Conservation (phyloP, 2,113 vertebrate genomes). For the Nothoprocta perdicaria region DNA sequence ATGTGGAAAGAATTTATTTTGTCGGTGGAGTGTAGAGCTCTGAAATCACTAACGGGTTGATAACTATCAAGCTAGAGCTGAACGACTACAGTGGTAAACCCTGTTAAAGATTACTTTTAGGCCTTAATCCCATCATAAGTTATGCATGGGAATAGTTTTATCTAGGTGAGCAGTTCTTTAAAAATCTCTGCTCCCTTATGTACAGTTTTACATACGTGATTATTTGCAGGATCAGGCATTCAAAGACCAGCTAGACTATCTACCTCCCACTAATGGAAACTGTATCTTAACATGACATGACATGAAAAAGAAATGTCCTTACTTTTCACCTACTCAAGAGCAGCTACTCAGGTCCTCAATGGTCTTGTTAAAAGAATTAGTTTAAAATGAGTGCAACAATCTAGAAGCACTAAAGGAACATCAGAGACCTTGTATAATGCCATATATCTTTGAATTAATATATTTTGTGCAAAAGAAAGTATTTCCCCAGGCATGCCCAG, state of each 20-base stretch:
- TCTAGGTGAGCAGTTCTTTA: background rate
- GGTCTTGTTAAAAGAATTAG: slow-evolving; percentile 11
- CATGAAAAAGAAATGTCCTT: background rate
- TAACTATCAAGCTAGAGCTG: background rate
- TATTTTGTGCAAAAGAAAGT: slow-evolving; percentile 1
- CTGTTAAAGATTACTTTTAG: background rate
- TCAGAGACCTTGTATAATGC: background rate
- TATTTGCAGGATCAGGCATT: slow-evolving; percentile 46
- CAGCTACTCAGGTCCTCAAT: slow-evolving; percentile 48
- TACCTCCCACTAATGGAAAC: slow-evolving; percentile 64
- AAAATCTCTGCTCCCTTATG: slow-evolving; percentile 10
- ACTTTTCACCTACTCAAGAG: slow-evolving; percentile 19
- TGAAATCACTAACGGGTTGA: background rate
- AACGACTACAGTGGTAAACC: slow-evolving; percentile 15
- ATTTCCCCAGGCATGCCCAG: background rate
- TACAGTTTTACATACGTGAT: background rate
- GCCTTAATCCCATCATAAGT: slow-evolving; percentile 37
- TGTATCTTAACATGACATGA: background rate
- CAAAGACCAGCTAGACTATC: slow-evolving; percentile 59
- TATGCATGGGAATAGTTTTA: background rate
- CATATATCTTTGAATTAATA: background rate
- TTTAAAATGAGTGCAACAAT: slow-evolving; percentile 9
- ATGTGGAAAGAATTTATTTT: background rate
- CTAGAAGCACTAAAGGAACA: slow-evolving; percentile 23
- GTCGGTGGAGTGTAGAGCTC: background rate